Percentiles rank a stretch among this genome's conserved stretches.
Conservation (phyloP, 2,113 vertebrate genomes). For the Onychostruthus taczanowskii region DNA sequence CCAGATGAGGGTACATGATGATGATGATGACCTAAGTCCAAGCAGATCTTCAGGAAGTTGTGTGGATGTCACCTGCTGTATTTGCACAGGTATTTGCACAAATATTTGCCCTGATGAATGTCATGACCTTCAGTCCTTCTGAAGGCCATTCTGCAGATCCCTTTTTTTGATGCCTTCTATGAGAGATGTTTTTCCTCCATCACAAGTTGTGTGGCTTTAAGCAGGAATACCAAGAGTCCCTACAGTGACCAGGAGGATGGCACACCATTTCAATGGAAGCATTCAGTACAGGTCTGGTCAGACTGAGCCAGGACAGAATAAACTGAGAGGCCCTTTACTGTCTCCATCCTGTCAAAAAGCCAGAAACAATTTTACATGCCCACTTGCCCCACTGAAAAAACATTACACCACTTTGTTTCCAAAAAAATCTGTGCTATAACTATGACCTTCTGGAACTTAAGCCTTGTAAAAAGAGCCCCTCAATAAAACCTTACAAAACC, state of each 20-base stretch:
- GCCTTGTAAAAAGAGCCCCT: not conserved
- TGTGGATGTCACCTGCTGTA: not conserved
- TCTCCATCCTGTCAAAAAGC: not conserved
- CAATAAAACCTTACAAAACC: not conserved
- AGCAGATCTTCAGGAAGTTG: not conserved
- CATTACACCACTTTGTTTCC: not conserved
- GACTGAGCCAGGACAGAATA: not conserved
- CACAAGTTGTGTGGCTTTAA: not conserved
- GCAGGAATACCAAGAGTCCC: not conserved
- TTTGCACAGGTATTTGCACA: not conserved
- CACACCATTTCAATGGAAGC: not conserved
- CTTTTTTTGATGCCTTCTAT: not conserved
- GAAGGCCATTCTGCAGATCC: not conserved
- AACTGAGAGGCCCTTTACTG: not conserved
- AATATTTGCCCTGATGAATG: not conserved
- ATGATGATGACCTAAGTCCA: not conserved
- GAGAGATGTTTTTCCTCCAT: not conserved
- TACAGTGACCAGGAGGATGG: not conserved
- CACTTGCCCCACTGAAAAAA: not conserved
- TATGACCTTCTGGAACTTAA: not conserved
- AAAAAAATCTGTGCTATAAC: not conserved
- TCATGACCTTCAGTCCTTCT: not conserved
- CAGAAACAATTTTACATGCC: not conserved
- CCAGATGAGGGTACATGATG: not conserved
- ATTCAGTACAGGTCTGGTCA: not conserved